Base-by-base conservation (phyloP, 2,888 invertebrate species). In the Beris chalybata region DNA sequence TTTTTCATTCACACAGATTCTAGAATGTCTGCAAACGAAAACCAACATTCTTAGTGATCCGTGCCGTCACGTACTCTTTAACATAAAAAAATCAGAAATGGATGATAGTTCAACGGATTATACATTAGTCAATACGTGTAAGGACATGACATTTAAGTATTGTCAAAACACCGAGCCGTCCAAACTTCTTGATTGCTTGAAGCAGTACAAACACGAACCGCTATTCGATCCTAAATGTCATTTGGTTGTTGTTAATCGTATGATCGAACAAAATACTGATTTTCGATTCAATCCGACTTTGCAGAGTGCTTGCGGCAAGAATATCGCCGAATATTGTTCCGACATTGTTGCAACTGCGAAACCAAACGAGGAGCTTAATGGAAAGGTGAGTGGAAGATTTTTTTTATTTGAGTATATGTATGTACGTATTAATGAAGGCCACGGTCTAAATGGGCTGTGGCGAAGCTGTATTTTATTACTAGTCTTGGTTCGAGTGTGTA, bases 261-360 rank as follows among this genome's bases (percentile, higher is more conserved):
- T 95, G 87, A 89, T 93, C 71, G 93, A 95, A 78, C 93, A 93
- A 79, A 93, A 92, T 76, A 87, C 89, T 67, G 97, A 97, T 81
- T 93, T 91, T 75, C 87, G 95, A 69, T 88, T 97, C 70, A 95
- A 97, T 82, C 92, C 91, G 4, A 86, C 89, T 29, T 83, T 97
- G 66, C 90, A 91, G 77, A 86, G 86, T 73, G 87, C 90, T 12
- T 97, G 97, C 77, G 86, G 87, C 71, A 78, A 83, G 69, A 97
- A 97, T 77, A 94, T 97, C 22, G 85, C 87, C 67, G 90, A 88
- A 74, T 87, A 86, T 77, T 91, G 91, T 76, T 81, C 82, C 38
- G 77, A 83, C 69, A 83, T 87, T 72, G 78, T 83, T 15, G 76
- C 85, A 77, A 82, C 74, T 76, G 83, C 78, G 74, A 84, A 82